Base-by-base conservation (phyloP, 2,797 vertebrate species). In the Chelmon rostratus region DNA sequence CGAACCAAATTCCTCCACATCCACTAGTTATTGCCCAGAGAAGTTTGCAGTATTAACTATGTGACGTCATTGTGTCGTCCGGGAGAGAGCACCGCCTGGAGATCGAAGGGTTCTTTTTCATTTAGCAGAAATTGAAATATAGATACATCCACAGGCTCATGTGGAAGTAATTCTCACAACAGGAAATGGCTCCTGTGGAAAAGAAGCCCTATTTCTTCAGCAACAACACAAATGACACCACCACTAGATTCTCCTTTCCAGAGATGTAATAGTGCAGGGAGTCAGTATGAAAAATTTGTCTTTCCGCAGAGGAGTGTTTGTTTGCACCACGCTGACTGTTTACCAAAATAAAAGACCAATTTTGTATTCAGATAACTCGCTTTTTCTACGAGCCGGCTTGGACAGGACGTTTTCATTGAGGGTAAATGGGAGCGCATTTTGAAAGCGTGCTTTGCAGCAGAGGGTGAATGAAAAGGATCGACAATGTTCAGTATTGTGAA, bases 41-140 rank as follows among this genome's bases (percentile, higher is more conserved):
- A 72, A 38, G 53, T 6, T 67, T 18, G 15, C 49, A 16, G 54
- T 25, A 21, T 68, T 49, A 38, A 13, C 13, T 57, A 52, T 49
- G 52, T 42, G 42, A 35, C 69, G 68, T 73, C 64, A 49, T 64
- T 73, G 46, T 46, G 65, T 69, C 78, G 54, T 76, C 40, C 0
- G 25, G 42, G 42, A 78, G 80, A 68, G 86, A 78, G 53, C 57
- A 10, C 59, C 19, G 68, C 73, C 68, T 58, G 16, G 18, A 66
- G 61, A 73, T 70, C 33, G 52, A 23, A 63, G 18, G 0, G 8
- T 44, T 42, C 80, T 59, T 65, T 79, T 61, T 62, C 42, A 38
- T 88, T 85, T 67, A 79, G 59, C 81, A 35, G 8, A 47, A 72
- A 65, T 80, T 52, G 85, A 85, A 77, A 92, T 86, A 89, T 81